These are phyloP conservation scores for Agonum fuliginosum DNA, from an alignment of 2,888 invertebrate genomes.

Conservation along the genomic window DNA sequence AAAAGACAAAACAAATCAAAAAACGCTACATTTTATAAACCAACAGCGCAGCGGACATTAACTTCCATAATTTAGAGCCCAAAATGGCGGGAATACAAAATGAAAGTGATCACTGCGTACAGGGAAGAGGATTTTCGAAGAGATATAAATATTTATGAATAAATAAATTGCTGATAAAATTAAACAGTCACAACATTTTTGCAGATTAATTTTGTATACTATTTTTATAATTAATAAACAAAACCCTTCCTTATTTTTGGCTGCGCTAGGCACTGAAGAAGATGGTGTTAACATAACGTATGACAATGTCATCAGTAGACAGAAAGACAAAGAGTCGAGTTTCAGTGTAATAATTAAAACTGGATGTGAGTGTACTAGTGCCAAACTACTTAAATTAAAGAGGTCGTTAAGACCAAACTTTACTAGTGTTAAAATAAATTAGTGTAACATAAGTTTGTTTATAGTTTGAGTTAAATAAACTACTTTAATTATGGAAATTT, in stretches of 20 bases:
- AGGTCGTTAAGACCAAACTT: slow-evolving; percentile 48
- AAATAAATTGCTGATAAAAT: too few species aligned
- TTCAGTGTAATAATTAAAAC: slow-evolving; percentile 47
- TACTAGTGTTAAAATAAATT: slow-evolving; percentile 54
- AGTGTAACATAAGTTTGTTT: slow-evolving; percentile 53
- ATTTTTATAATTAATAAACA: too few species aligned
- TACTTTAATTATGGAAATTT: slow-evolving; percentile 46
- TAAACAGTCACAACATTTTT: too few species aligned
- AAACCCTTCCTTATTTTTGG: background rate
- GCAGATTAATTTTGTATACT: too few species aligned
- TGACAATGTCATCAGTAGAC: slow-evolving; percentile 27
- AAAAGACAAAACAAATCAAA: slow-evolving; percentile 23
- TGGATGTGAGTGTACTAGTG: slow-evolving; percentile 48
- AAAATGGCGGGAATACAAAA: too few species aligned
- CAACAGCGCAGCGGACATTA: background rate
- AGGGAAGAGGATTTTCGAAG: too few species aligned
- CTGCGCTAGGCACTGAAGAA: background rate
- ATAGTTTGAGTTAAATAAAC: slow-evolving; percentile 44
- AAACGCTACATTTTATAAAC: background rate
- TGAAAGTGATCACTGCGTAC: too few species aligned
- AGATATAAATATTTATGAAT: too few species aligned
- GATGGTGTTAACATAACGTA: slow-evolving; percentile 14
- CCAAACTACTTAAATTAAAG: slow-evolving; percentile 51
- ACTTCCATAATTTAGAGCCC: background rate
- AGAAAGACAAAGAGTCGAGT: slow-evolving; percentile 24